Evolutionary conservation across 2,888 invertebrate genomes (phyloP), one percentile per base, ranked within the genome.

Genomic region (Caenorhabditis sp.): DNA sequence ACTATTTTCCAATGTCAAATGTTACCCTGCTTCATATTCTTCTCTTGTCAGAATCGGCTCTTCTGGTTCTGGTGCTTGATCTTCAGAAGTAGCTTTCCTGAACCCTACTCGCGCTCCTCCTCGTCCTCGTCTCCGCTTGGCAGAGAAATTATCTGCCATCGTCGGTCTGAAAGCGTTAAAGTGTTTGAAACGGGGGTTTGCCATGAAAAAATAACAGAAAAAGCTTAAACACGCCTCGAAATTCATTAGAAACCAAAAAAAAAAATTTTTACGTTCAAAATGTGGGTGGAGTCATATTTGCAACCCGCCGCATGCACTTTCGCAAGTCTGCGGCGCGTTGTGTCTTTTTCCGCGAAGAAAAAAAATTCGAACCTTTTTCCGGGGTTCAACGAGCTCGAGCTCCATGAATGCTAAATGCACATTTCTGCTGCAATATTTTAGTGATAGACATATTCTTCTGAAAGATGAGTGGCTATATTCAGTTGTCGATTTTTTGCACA

Each of bases 391-490:
- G 6, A 10, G 38, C n/a, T n/a, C n/a, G 12, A 10, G 6, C 12
- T 8, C 1, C 8, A 81, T 81, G 81, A 59, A 35, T 22, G 35
- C 69, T 44, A 56, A 61, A 63, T 70, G 54, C 56, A 47, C 41
- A 22, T 82, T 63, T 58, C 8, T 82, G 19, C 41, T 68, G 14
- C 44, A 77, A n/a, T 82, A 51, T 44, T 82, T 82, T 26, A 41
- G 63, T 28, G 77, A 82, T 22, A 66, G 74, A 16, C 49, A 58
- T n/a, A 79, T 82, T 79, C 59, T 82, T 14, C 16, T 82, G 19
- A 82, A 82, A 58, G 74, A 79, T 1, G 79, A 82, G 0, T 82
- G 82, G 82, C 47, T 82, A 7, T 49, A 47, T 3, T 28, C 79
- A 6, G 61, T 31, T 49, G 49, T 82, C 51, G 63, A 74, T 7